Base-by-base conservation (phyloP, 2,113 vertebrate species). In the Corythaixoides concolor region DNA sequence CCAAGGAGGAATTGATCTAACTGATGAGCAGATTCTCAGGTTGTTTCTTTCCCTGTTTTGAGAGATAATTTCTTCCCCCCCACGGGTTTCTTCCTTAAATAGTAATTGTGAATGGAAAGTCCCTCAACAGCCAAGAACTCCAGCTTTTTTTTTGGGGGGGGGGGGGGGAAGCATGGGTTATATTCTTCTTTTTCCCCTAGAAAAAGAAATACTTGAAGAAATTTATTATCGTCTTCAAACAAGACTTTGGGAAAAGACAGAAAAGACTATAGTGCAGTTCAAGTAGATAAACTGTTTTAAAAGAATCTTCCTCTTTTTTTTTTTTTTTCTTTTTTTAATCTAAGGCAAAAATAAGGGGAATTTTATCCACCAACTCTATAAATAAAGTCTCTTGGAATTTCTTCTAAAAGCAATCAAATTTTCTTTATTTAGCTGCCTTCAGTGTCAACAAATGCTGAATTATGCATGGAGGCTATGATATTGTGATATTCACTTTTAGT, bases 401-500 rank as follows among this genome's bases (percentile, higher is more conserved):
- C 62, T 85, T 43, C 39, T 76, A 82, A 88, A 95, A 91, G 43
- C n/a, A 80, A 89, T 81, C 41, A 56, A 83, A 74, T 84, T 92
- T 47, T 49, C 63, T 96, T 93, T 73, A 93, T 94, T 90, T 87
- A 66, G 58, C 72, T 92, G 47, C 28, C 58, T 78, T 94, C 62
- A 87, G 63, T 94, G 85, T 90, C 84, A 91, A 88, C 83, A 91
- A 68, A 83, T 32, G 17, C 17, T 96, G 85, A 95, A 91, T 97
- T 95, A 95, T 97, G 49, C 83, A 95, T 94, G 62, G 73, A 93
- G 70, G 37, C 55, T 52, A 72, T 52, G 52, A 62, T 95, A 95
- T 68, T 89, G 56, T 84, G 78, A 90, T 96, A 96, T 50, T 95
- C 78, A 91, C 67, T 94, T 85, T 84, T 86, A 89, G 55, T 72